These are phyloP conservation scores for Daboia siamensis DNA, from an alignment of 2,113 vertebrate genomes.

Conservation along the genomic window DNA sequence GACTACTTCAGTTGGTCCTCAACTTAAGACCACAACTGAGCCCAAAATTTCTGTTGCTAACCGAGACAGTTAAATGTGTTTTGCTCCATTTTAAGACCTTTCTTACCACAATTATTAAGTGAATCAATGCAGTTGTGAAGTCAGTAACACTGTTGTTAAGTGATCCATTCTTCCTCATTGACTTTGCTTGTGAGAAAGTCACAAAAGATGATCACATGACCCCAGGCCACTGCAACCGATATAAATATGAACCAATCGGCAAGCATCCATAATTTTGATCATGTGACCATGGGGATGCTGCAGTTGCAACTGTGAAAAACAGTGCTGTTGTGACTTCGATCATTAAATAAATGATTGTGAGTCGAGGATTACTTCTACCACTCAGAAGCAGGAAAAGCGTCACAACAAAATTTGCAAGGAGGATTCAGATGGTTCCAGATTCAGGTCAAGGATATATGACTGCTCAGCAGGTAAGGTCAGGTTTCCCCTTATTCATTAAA, in stretches of 20 bases:
- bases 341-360: not conserved
- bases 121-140: too few species aligned
- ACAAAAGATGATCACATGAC: not conserved
- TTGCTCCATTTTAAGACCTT: not conserved
- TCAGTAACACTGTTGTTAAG: too few species aligned
- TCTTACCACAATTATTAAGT: not conserved
- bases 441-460: not conserved
- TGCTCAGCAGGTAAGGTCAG: not conserved
- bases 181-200: not conserved
- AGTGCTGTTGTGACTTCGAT: not conserved
- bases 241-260: not conserved
- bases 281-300: not conserved
- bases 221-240: not conserved
- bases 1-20: not conserved
- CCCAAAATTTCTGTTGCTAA: not conserved
- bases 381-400: not conserved
- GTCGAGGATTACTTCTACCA: not conserved
- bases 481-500: not conserved
- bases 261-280: not conserved
- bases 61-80: not conserved
- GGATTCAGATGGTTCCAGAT: not conserved
- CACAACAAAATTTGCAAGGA: not conserved
- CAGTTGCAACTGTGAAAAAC: not conserved
- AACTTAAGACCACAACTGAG: not conserved
- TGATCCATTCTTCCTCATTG: not conserved